phyloP scores from a whole-genome alignment of 2,888 invertebrate genomes.

The Drosophila koepferae region DNA sequence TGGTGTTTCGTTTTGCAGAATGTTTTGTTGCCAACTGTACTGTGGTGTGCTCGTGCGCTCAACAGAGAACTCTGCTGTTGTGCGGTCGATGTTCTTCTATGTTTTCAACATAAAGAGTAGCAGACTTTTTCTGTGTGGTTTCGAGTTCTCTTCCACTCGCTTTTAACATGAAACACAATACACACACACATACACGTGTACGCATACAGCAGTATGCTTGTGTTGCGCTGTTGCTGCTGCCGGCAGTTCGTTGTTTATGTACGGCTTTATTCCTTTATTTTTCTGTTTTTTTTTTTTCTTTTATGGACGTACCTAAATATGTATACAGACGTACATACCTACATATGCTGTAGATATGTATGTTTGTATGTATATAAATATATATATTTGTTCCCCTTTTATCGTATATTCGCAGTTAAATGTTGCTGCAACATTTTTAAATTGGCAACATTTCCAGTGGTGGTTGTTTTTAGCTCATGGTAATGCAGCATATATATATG shows the following conservation, averaged over 20 bases:
- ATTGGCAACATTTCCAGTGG: slow-evolving; percentile 40
- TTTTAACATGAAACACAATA: slow-evolving; percentile 48
- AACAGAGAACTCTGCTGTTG: slow-evolving; percentile 50
- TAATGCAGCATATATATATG: slow-evolving; percentile 16
- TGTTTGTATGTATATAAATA: neutral
- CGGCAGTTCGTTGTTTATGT: slow-evolving; percentile 63
- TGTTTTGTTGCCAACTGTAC: slow-evolving; percentile 84
- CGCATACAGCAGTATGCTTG: slow-evolving; percentile 18
- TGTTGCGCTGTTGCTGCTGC: slow-evolving; percentile 39
- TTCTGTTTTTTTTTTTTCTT: slow-evolving; percentile 29
- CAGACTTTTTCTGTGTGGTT: slow-evolving; percentile 45
- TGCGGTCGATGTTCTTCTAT: slow-evolving; percentile 63
- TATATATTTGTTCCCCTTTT: slow-evolving; percentile 23
- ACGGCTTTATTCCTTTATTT: slow-evolving; percentile 77
- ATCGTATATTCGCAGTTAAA: slow-evolving; percentile 31
- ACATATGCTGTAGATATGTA: slow-evolving; percentile 1
- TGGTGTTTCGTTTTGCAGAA: slow-evolving; percentile 61
- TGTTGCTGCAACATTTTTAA: slow-evolving; percentile 55
- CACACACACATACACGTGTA: slow-evolving; percentile 17
- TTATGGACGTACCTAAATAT: slow-evolving; percentile 20
- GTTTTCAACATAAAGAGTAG: slow-evolving; percentile 55
- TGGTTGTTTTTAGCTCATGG: slow-evolving; percentile 46
- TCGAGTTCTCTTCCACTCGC: slow-evolving; percentile 40
- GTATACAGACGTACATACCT: neutral
- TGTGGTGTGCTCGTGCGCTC: slow-evolving; percentile 30